Base-by-base conservation (phyloP, 1,140 invertebrate species). In the Cotesia typhae region DNA sequence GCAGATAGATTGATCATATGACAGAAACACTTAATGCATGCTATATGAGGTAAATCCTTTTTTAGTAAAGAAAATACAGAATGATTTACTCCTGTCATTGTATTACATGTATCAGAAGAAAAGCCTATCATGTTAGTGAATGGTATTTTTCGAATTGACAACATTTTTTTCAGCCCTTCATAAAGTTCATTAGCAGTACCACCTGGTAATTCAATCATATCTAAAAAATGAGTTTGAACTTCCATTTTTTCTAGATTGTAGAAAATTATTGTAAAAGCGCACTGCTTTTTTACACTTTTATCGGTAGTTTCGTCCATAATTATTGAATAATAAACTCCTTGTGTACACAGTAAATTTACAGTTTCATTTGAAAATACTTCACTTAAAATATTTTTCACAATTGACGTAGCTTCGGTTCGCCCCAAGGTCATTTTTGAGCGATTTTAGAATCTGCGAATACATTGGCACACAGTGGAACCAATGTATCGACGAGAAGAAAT, bases 61-160 rank as follows among this genome's bases (percentile, higher is more conserved):
- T 77, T 81, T 52, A 80, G 73, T 6, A 71, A 60, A 53, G 73
- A 72, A 72, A 78, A 81, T 7, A 85, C 76, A 59, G 81, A 84
- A 59, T 81, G 53, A 66, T 80, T 72, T 77, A 77, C 70, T 3
- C 82, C 82, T 28, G 81, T 75, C 83, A 83, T 84, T 6, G 76
- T 78, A 75, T 80, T 83, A 4, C 79, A 80, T 4, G 81, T 83
- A 70, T 84, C 83, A n/a, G 78, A 78, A 51, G 75, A 75, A 73
- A 83, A 83, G 28, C 79, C 82, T 38, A 83, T 74, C 37, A 80
- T 72, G 47, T 84, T 83, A 60, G 59, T 12, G 35, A 79, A 57
- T 20, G 77, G 79, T 80, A 55, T 75, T 71, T 52, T 76, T 74
- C 17, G 52, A 53, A 35, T 52, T 36, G 53, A 82, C 52, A 68